A percentile compares a stretch with the other conserved stretches of the same genome.
Conservation (phyloP, 2,888 invertebrate genomes). For the Pimpla rufipes region DNA sequence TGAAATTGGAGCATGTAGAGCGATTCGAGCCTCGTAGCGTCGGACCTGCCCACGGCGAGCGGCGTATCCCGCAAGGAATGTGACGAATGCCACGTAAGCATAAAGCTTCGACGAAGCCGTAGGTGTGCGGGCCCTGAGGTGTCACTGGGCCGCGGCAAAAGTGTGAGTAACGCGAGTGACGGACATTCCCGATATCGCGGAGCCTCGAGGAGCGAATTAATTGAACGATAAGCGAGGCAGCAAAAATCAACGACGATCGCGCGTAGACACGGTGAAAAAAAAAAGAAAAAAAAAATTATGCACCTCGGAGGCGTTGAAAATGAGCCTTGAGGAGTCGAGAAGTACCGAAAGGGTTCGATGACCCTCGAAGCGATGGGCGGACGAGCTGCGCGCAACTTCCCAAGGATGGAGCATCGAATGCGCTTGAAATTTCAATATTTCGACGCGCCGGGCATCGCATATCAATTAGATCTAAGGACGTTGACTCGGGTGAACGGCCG, state of each 20-base stretch:
- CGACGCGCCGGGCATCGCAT: constrained; percentile 1
- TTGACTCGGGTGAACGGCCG: constrained; percentile 4
- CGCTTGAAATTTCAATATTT: constrained; percentile 31
- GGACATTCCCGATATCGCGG: constrained; percentile 27
- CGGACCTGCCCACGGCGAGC: constrained; percentile 15
- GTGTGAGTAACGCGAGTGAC: constrained; percentile 29
- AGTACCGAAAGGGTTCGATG: constrained; percentile 38
- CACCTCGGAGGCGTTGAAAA: background rate
- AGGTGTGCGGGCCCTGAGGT: constrained; percentile 28
- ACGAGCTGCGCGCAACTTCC: background rate
- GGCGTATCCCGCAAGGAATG: constrained; percentile 36
- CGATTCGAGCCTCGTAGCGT: background rate
- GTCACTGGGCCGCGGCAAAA: constrained; percentile 51
- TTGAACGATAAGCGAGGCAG: background rate
- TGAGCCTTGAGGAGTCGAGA: background rate
- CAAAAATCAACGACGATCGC: background rate
- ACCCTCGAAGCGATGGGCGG: constrained; percentile 18
- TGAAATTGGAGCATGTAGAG: background rate
- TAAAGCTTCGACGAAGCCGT: constrained; percentile 65
- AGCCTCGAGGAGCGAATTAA: constrained; percentile 1
- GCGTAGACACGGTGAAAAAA: background rate
- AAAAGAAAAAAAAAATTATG: background rate
- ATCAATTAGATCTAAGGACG: constrained; percentile 34
- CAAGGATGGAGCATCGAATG: constrained; percentile 1
- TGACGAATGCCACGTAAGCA: constrained; percentile 51